Evolutionary conservation across 2,113 vertebrate genomes (phyloP).

Genomic region (Xiphophorus maculatus): DNA sequence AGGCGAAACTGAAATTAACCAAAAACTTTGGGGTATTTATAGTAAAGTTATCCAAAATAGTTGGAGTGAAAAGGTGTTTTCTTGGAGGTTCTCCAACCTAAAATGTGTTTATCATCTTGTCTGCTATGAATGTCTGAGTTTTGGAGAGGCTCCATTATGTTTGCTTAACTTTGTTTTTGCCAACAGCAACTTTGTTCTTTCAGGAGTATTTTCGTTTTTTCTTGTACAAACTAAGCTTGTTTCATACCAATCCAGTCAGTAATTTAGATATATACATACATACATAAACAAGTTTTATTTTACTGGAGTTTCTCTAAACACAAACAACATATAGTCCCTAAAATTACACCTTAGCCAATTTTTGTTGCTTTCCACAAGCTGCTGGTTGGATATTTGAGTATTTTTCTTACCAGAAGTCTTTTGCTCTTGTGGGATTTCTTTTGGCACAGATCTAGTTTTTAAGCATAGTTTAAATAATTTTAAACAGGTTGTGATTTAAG

Average conservation of each 20-base stretch:
- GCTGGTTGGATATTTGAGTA: too few species aligned
- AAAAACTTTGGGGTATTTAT: slow-evolving; percentile 17
- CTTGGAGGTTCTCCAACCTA: slow-evolving; percentile 23
- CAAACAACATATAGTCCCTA: too few species aligned
- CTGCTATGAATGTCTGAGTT: slow-evolving; percentile 49
- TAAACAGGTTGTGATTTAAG: too few species aligned
- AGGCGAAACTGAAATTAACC: slow-evolving; percentile 33
- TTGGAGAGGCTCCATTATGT: slow-evolving; percentile 24
- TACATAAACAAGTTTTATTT: too few species aligned
- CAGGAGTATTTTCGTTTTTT: neutral
- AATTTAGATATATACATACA: neutral
- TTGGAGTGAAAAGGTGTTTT: slow-evolving; percentile 53
- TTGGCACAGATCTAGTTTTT: too few species aligned
- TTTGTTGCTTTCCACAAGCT: too few species aligned
- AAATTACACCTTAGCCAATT: too few species aligned
- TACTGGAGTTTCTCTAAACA: too few species aligned
- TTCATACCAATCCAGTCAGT: neutral
- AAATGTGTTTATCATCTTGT: slow-evolving; percentile 61
- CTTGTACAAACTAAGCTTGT: slow-evolving; percentile 4
- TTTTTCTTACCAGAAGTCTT: too few species aligned
- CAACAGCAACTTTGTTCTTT: slow-evolving; percentile 3
- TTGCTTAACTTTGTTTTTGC: slow-evolving; percentile 1
- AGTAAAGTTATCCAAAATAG: slow-evolving; percentile 33
- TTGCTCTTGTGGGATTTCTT: too few species aligned
- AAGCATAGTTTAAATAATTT: too few species aligned